A percentile compares a stretch with the other conserved stretches of the same genome.
Conservation (phyloP, 2,113 vertebrate genomes). For the Aegotheles bennettii region DNA sequence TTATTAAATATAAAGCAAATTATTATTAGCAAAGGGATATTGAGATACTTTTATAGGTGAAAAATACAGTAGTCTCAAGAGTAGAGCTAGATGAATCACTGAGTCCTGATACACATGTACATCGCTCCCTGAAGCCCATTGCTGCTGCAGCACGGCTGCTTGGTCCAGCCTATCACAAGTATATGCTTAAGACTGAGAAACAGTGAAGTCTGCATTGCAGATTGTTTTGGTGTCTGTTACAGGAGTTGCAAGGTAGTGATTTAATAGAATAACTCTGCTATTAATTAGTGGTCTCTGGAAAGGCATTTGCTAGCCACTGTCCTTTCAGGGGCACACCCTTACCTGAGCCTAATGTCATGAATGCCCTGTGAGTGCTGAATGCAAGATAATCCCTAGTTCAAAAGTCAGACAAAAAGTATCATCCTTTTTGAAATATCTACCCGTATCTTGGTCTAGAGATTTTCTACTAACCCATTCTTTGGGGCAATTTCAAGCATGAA, state of each 20-base stretch:
- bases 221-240: neutral
- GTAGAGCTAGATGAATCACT: neutral
- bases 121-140: neutral
- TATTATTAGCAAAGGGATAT: neutral
- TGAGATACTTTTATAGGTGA: neutral
- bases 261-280: neutral
- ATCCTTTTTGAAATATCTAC: neutral
- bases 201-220: neutral
- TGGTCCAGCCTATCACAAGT: neutral
- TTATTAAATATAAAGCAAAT: neutral
- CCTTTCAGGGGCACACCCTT: neutral
- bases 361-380: no score
- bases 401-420: neutral
- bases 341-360: neutral
- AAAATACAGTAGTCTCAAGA: neutral
- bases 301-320: neutral
- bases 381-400: no score
- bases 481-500: neutral
- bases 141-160: neutral
- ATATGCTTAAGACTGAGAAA: neutral
- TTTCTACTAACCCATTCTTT: neutral
- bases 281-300: neutral
- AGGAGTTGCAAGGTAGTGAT: neutral
- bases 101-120: neutral
- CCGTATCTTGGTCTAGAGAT: neutral